phyloP scores from a whole-genome alignment of 2,113 vertebrate genomes.

The Columbina picui region DNA sequence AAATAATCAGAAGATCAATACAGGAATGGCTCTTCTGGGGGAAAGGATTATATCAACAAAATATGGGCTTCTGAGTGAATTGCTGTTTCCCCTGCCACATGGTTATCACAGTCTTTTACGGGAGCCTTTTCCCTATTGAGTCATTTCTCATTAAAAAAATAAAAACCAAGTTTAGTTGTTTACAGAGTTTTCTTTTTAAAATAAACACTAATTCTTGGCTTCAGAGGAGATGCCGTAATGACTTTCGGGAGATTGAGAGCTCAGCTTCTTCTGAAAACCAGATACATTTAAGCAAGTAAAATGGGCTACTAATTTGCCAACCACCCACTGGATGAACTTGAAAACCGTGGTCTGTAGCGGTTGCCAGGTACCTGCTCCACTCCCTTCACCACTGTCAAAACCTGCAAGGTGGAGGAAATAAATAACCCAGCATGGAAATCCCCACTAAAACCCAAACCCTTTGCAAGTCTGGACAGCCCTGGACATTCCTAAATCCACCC shows the following conservation, averaged over 20 bases:
- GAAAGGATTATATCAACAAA: background rate
- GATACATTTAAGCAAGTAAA: background rate
- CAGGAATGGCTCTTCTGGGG: background rate
- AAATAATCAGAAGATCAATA: background rate
- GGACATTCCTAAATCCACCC: rapidly evolving
- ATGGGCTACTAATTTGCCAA: background rate
- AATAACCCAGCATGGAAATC: background rate
- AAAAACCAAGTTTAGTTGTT: background rate
- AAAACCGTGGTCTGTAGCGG: background rate
- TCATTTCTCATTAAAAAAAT: background rate
- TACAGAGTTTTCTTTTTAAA: background rate
- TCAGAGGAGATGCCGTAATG: background rate
- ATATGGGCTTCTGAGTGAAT: background rate
- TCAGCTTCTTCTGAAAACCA: background rate
- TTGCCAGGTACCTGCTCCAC: background rate
- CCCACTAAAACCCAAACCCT: background rate
- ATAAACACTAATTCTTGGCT: background rate
- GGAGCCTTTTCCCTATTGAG: background rate
- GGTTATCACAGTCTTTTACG: background rate
- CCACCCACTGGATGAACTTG: background rate
- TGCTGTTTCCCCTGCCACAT: background rate
- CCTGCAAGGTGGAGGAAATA: background rate
- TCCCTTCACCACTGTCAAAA: background rate
- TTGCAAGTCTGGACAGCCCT: rapidly evolving
- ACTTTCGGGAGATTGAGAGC: background rate